These are phyloP conservation scores for Orius laevigatus DNA, from an alignment of 1,140 invertebrate genomes.

Conservation along the genomic window DNA sequence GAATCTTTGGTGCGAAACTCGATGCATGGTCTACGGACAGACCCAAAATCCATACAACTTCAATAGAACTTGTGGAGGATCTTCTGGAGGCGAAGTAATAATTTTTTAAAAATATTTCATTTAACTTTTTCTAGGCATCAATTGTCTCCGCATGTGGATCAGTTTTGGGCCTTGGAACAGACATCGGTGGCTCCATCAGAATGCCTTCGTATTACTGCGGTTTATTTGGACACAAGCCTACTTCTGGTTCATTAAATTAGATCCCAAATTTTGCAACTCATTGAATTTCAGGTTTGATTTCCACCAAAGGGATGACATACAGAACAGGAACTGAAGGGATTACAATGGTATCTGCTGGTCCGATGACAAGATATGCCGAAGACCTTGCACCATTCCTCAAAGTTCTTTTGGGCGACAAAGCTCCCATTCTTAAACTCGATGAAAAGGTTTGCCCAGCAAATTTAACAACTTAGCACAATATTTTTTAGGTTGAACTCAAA, in stretches of 20 bases:
- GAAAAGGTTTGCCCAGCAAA: constrained; percentile 19
- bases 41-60: constrained; percentile 86
- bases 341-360: constrained; percentile 54
- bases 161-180: constrained; percentile 76
- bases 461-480: background rate
- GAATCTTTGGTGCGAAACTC: constrained; percentile 68
- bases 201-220: constrained; percentile 93
- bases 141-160: constrained; percentile 57
- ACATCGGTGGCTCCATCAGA: constrained; percentile 88
- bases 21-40: constrained; percentile 80
- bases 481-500: constrained; percentile 39
- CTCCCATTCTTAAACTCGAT: constrained; percentile 25
- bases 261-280: background rate
- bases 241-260: constrained; percentile 34
- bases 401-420: constrained; percentile 38
- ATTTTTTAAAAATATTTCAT: background rate
- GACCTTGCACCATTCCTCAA: constrained; percentile 59
- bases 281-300: constrained; percentile 27
- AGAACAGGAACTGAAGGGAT: constrained; percentile 35
- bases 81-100: constrained; percentile 56
- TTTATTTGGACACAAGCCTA: constrained; percentile 82
- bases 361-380: constrained; percentile 55
- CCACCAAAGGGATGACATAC: constrained; percentile 38
- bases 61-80: constrained; percentile 65
- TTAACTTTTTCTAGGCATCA: constrained; percentile 33